Evolutionary conservation across 2,888 invertebrate genomes (phyloP).

Genomic region (Thecophora atra): DNA sequence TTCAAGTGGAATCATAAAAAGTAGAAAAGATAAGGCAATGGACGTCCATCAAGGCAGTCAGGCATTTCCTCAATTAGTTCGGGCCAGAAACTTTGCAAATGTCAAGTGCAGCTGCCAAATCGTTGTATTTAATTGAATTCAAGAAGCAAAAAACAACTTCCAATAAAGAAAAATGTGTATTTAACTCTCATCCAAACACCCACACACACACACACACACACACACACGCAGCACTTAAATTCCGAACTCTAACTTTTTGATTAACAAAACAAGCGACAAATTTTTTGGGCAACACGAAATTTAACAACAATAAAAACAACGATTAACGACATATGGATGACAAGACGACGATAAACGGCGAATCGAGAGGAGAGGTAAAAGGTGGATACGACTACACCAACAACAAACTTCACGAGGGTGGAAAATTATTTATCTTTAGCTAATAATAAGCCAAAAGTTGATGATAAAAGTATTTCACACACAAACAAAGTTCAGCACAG

Average conservation of each 20-base stretch:
- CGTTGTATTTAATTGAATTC: background rate
- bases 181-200: background rate
- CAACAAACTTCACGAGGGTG: conserved; percentile 26
- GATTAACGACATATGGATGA: too few species aligned
- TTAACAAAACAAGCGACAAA: conserved; percentile 18
- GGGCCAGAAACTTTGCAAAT: background rate
- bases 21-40: too few species aligned
- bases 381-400: background rate
- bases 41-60: background rate
- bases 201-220: conserved; percentile 18
- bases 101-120: conserved; percentile 7
- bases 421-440: conserved; percentile 32
- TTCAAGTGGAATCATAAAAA: too few species aligned
- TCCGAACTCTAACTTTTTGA: conserved; percentile 19
- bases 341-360: background rate
- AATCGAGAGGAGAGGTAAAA: background rate
- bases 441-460: conserved; percentile 33
- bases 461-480: background rate
- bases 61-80: background rate
- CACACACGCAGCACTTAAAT: background rate
- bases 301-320: background rate
- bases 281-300: background rate
- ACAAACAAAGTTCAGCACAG: background rate
- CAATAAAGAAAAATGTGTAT: conserved; percentile 20
- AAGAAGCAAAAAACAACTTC: conserved; percentile 7